phyloP scores from a whole-genome alignment of 2,797 vertebrate species.

The Dryobates pubescens region DNA sequence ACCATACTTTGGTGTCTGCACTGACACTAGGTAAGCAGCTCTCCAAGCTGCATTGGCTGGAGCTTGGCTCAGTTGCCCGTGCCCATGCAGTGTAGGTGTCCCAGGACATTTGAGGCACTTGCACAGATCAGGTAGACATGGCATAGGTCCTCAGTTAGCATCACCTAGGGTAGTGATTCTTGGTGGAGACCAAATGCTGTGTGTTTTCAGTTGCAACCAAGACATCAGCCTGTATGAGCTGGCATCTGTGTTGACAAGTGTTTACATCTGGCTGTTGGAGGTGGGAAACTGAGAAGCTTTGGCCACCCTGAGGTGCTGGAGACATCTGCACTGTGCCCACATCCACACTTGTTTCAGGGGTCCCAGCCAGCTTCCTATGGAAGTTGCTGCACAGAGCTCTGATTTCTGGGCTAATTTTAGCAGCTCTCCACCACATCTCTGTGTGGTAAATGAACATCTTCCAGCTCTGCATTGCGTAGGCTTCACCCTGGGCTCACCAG shows the following conservation, averaged over 20 bases:
- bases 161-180: neutral
- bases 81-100: neutral
- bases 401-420: neutral
- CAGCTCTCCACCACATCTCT: neutral
- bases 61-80: neutral
- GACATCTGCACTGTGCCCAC: fast-evolving
- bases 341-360: neutral
- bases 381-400: neutral
- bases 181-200: neutral
- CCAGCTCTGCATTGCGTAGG: fast-evolving
- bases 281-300: neutral
- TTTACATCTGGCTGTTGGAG: fast-evolving
- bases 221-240: neutral
- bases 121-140: neutral
- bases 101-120: neutral
- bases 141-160: neutral
- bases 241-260: neutral
- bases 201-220: neutral
- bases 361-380: fast-evolving
- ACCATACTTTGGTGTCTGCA: neutral
- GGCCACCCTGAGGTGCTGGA: neutral
- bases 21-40: neutral
- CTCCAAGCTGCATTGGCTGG: neutral
- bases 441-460: neutral
- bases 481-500: neutral